Percentiles rank a stretch among this genome's conserved stretches.
Conservation (phyloP, 2,113 vertebrate genomes). For the Tympanuchus pallidicinctus region DNA sequence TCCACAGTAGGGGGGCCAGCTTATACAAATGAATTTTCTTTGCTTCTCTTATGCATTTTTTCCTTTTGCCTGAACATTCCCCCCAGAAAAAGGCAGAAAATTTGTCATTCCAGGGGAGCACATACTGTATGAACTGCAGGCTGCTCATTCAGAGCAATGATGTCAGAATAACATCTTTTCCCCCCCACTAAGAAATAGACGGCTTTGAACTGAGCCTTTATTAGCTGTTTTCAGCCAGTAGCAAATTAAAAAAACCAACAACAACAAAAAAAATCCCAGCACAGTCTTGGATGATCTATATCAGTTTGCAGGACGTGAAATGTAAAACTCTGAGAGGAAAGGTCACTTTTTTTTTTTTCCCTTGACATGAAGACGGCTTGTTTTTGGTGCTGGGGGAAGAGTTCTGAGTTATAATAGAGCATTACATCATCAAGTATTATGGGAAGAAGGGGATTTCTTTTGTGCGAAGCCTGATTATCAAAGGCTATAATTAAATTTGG, state of each 20-base stretch:
- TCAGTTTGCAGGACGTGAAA: constrained; percentile 64
- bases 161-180: constrained; percentile 81
- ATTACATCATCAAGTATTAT: constrained; percentile 92
- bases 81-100: constrained; percentile 78
- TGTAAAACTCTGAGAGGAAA: constrained; percentile 79
- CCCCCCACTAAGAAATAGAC: constrained; percentile 65
- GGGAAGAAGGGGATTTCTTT: constrained; percentile 88
- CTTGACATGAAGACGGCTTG: constrained; percentile 85
- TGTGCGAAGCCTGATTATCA: constrained; percentile 87
- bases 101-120: constrained; percentile 80
- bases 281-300: constrained; percentile 34
- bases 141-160: constrained; percentile 78
- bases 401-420: constrained; percentile 83
- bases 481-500: constrained; percentile 95
- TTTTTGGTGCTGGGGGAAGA: constrained; percentile 54
- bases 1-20: constrained; percentile 85
- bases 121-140: constrained; percentile 74
- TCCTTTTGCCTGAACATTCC: constrained; percentile 76
- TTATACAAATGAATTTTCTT: constrained; percentile 87
- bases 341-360: constrained; percentile 75
- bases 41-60: constrained; percentile 84
- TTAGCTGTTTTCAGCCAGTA: constrained; percentile 63
- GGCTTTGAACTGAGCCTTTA: constrained; percentile 69
- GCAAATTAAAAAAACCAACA: not conserved
- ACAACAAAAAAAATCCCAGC: not conserved